Base-by-base conservation (phyloP, 2,113 vertebrate species). In the Romanogobio albipinnatus region DNA sequence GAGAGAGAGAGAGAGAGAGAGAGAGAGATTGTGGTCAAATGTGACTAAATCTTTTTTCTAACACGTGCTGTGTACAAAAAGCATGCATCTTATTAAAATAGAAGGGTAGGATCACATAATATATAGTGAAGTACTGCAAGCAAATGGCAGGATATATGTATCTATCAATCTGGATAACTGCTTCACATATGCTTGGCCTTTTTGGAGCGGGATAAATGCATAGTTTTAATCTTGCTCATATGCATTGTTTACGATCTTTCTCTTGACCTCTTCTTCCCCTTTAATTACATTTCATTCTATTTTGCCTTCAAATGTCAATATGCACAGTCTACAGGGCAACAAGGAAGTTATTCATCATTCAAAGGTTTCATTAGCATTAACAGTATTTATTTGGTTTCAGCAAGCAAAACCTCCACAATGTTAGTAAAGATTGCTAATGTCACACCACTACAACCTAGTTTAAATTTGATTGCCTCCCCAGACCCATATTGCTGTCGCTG, bases 231-330 rank as follows among this genome's bases (percentile, higher is more conserved):
- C 10, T 49, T 26, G 59, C 43, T 49, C 43, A 36, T 24, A 26
- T 73, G 71, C 61, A 62, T 87, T 62, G 59, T 11, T 62, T 77
- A 59, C 29, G 79, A 87, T 56, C 86, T 82, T 73, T 82, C 62
- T 43, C 9, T 62, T 53, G 7, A 66, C 62, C 47, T 36, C 24
- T 51, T 36, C 24, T 51, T 75, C n/a, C 64, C 29, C 15, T 75
- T 51, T 75, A 86, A 88, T 85, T 82, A 79, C 66, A 47, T 86
- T 86, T 82, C 26, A 86, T 86, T 86, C 56, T 70, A 77, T 81
- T 81, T 86, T 76, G 45, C 77, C 56, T 81, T 74, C 36, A 73
- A 88, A 86, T 86, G 87, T 59, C 87, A 88, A 43, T 76, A 49
- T 56, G 11, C 26, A n/a, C 73, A n/a, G 22, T 79, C 83, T 88